These are phyloP conservation scores for Ecliptopera silaceata DNA, from an alignment of 2,888 invertebrate species.

Conservation along the genomic window DNA sequence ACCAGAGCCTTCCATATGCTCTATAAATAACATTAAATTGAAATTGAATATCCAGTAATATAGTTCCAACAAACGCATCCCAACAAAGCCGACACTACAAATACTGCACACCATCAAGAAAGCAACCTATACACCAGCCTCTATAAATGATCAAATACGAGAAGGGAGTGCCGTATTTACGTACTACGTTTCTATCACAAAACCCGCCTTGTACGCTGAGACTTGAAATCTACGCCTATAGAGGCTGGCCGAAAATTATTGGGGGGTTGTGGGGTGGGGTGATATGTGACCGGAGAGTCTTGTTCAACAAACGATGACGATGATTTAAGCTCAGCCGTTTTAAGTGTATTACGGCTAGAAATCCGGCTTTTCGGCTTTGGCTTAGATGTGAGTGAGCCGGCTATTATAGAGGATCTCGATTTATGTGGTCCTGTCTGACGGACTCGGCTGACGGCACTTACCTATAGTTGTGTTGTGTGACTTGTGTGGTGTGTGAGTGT, in stretches of 20 bases:
- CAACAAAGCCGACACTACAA: slow-evolving; percentile 1
- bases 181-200: slow-evolving; percentile 55
- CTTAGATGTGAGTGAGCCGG: slow-evolving; percentile 77
- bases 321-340: slow-evolving; percentile 82
- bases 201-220: slow-evolving; percentile 69
- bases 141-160: slow-evolving; percentile 56
- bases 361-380: slow-evolving; percentile 76
- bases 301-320: slow-evolving; percentile 84
- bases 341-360: slow-evolving; percentile 82
- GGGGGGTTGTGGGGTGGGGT: slow-evolving; percentile 54
- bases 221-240: slow-evolving; percentile 76
- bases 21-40: no score
- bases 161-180: slow-evolving; percentile 57
- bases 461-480: not conserved
- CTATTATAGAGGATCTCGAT: slow-evolving; percentile 73
- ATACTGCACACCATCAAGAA: slow-evolving; percentile 29
- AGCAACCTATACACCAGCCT: slow-evolving; percentile 28
- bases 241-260: slow-evolving; percentile 74
- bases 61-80: not conserved
- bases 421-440: slow-evolving; percentile 67
- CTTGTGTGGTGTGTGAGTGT: not conserved
- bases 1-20: no score
- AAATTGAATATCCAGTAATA: not conserved
- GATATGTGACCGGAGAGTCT: slow-evolving; percentile 83
- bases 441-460: slow-evolving; percentile 40